Conservation (phyloP, 2,888 invertebrate species). For the Cremastinae sp. region DNA sequence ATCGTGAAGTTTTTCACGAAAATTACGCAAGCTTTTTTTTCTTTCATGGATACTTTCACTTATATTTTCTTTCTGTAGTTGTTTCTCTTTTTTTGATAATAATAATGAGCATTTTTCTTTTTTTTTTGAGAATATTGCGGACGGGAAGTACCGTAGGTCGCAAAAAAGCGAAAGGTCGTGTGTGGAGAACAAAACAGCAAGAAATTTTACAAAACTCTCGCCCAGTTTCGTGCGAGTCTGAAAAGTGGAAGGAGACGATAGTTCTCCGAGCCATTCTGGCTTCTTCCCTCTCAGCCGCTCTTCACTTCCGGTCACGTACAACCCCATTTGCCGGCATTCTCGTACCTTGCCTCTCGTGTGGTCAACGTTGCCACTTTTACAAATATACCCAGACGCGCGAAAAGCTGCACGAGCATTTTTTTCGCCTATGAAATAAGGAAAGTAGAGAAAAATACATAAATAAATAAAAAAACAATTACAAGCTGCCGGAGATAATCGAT, state of each 20-base stretch:
- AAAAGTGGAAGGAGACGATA: constrained; percentile 9
- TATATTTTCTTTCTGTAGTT: too few relatives aligned
- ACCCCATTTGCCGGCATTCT: constrained; percentile 52
- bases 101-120: too few relatives aligned
- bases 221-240: too few relatives aligned
- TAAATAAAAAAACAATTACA: constrained; percentile 34
- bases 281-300: not conserved
- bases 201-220: too few relatives aligned
- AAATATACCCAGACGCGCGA: constrained; percentile 13
- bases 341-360: constrained; percentile 26
- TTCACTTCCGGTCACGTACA: constrained; percentile 58
- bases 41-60: too few relatives aligned
- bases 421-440: constrained; percentile 29
- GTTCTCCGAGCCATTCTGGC: constrained; percentile 23
- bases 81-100: too few relatives aligned
- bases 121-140: too few relatives aligned
- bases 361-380: constrained; percentile 35
- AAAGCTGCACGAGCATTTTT: constrained; percentile 2
- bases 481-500: not conserved
- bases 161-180: not conserved
- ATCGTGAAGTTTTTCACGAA: too few relatives aligned
- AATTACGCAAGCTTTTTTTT: too few relatives aligned
- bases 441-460: constrained; percentile 22
- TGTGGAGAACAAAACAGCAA: constrained; percentile 6
- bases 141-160: too few relatives aligned